These are phyloP conservation scores for Daptonema setosum DNA, from an alignment of 2,888 invertebrate genomes.

Conservation along the genomic window DNA sequence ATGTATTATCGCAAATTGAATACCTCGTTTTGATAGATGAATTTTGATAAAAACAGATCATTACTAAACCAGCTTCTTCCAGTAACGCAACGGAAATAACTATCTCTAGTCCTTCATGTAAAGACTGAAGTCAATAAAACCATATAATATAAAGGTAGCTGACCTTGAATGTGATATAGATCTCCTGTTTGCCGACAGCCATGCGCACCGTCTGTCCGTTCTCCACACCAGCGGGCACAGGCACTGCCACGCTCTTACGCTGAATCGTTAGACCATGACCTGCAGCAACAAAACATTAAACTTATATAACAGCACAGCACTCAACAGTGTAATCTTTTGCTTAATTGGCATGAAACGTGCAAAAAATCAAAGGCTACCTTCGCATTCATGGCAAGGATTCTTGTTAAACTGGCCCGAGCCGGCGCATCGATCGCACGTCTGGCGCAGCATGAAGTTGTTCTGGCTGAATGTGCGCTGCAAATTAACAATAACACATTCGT, in stretches of 20 bases:
- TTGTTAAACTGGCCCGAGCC: slow-evolving; percentile 67
- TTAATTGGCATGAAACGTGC: no score
- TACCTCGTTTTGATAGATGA: no score
- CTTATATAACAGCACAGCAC: not conserved
- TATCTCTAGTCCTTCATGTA: no score
- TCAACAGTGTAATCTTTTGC: not conserved
- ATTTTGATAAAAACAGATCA: slow-evolving; percentile 11
- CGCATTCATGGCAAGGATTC: slow-evolving; percentile 70
- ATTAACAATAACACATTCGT: slow-evolving; percentile 6
- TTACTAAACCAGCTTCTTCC: not conserved
- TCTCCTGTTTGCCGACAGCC: slow-evolving; percentile 66
- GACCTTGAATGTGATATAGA: slow-evolving; percentile 80
- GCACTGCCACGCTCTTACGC: slow-evolving; percentile 64
- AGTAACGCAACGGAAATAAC: not conserved
- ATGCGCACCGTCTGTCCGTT: slow-evolving; percentile 90
- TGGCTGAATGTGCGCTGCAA: slow-evolving; percentile 32
- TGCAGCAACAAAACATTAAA: not conserved
- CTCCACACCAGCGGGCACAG: slow-evolving; percentile 77
- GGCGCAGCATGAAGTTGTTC: slow-evolving; percentile 88
- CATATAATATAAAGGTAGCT: not conserved
- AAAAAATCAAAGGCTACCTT: no score
- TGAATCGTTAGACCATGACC: slow-evolving; percentile 65
- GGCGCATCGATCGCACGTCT: slow-evolving; percentile 73
- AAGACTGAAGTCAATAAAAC: no score
- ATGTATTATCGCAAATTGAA: slow-evolving; percentile 12